Percentiles rank a stretch among this genome's conserved stretches.
Evolutionary conservation across 1,140 invertebrate genomes (phyloP).

Genomic region (Trichogramma pretiosum): DNA sequence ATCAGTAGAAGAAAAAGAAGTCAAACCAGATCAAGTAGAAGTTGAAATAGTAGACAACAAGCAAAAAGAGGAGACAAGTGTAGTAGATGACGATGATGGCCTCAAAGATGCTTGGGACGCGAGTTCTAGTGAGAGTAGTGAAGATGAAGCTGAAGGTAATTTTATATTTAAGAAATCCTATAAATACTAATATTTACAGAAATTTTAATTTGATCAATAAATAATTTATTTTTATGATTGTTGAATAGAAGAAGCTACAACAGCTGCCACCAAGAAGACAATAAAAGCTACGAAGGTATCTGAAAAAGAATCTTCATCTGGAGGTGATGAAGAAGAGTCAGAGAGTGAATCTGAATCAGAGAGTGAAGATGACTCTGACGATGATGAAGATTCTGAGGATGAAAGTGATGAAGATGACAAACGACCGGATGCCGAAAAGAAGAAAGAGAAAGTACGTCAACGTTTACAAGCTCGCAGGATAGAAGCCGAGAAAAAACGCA

Average conservation of each 20-base stretch:
- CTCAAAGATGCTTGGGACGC: slow-evolving; percentile 80
- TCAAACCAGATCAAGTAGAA: slow-evolving; percentile 46
- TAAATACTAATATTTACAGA: too few species aligned
- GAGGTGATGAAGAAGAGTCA: slow-evolving; percentile 44
- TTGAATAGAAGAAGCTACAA: slow-evolving; percentile 34
- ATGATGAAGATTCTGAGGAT: slow-evolving; percentile 47
- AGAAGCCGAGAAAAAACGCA: slow-evolving; percentile 74
- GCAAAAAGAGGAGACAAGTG: slow-evolving; percentile 41
- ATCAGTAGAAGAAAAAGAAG: slow-evolving; percentile 45
- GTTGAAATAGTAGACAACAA: slow-evolving; percentile 49
- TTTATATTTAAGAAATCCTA: too few species aligned
- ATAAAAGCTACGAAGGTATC: neutral
- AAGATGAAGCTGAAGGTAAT: slow-evolving; percentile 52
- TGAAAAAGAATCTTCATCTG: slow-evolving; percentile 10
- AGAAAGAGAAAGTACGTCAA: slow-evolving; percentile 53
- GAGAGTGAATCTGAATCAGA: slow-evolving; percentile 48
- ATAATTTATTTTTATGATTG: slow-evolving; percentile 18
- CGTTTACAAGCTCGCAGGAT: slow-evolving; percentile 74
- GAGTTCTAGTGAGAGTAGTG: slow-evolving; percentile 61
- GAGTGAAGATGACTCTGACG: slow-evolving; percentile 46
- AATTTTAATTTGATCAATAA: too few species aligned
- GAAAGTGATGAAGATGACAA: slow-evolving; percentile 45
- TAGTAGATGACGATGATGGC: slow-evolving; percentile 52
- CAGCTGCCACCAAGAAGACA: slow-evolving; percentile 15
- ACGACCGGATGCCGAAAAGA: slow-evolving; percentile 56